Evolutionary conservation across 2,797 vertebrate genomes (phyloP).

Genomic region (Falco concolor): DNA sequence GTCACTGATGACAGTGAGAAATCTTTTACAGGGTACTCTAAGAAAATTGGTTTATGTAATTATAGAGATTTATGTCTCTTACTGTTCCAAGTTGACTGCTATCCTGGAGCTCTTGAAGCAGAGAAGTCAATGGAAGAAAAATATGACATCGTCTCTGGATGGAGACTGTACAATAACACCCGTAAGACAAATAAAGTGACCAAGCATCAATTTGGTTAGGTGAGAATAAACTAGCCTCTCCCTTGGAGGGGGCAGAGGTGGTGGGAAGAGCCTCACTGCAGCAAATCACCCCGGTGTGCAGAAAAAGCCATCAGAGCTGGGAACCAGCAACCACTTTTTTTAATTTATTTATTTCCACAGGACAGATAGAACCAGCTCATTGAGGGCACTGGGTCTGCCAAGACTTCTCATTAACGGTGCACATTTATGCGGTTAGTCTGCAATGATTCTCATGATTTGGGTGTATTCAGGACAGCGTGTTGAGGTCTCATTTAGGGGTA

Average conservation of each 20-base stretch:
- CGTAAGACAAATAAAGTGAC: neutral
- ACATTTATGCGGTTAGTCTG: neutral
- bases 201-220: neutral
- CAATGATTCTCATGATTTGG: neutral
- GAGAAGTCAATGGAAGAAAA: neutral
- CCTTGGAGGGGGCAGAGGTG: neutral
- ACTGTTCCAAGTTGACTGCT: neutral
- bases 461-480: neutral
- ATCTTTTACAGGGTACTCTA: neutral
- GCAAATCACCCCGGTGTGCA: neutral
- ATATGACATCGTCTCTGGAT: rapidly evolving
- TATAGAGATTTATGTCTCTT: neutral
- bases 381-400: neutral
- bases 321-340: neutral
- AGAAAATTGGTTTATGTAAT: neutral
- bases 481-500: neutral
- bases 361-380: neutral
- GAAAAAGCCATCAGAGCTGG: neutral
- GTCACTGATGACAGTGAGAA: neutral
- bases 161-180: neutral
- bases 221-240: neutral
- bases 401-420: neutral
- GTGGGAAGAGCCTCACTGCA: neutral
- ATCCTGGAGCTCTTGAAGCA: rapidly evolving
- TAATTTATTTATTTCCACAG: neutral